phyloP scores from a whole-genome alignment of 2,113 vertebrate genomes.

The Cheirogaleus medius region DNA sequence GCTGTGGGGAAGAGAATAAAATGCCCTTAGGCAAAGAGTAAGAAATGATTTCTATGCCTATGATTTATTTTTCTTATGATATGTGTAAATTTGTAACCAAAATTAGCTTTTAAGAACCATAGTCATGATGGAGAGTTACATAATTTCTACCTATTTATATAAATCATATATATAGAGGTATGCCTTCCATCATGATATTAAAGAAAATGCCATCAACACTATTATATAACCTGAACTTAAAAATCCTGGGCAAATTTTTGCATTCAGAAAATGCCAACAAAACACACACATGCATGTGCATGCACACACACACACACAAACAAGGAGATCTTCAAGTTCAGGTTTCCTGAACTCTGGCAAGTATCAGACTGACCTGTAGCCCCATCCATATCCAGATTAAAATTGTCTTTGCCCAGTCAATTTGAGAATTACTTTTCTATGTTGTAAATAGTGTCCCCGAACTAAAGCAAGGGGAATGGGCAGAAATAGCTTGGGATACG shows the following conservation, averaged over 20 bases:
- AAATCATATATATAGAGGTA: not conserved
- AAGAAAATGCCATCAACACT: not conserved
- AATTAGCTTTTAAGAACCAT: constrained; percentile 38
- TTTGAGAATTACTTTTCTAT: not conserved
- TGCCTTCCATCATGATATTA: not conserved
- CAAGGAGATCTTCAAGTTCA: not conserved
- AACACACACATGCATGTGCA: too few species aligned
- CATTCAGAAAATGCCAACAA: not conserved
- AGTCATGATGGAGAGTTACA: not conserved
- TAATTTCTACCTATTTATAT: not conserved
- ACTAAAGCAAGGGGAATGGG: not conserved
- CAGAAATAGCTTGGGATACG: not conserved
- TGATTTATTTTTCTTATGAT: constrained; percentile 65
- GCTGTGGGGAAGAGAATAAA: constrained; percentile 30
- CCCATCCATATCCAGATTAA: not conserved
- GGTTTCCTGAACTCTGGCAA: not conserved
- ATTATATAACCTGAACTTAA: not conserved
- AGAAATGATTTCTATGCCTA: not conserved
- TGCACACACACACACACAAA: not conserved
- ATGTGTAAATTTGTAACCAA: constrained; percentile 73
- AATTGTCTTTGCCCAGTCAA: not conserved
- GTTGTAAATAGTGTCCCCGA: not conserved
- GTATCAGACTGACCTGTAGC: not conserved
- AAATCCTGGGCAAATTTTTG: not conserved
- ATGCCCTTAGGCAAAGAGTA: constrained; percentile 31